A percentile compares a stretch with the other conserved stretches of the same genome.
Evolutionary conservation across 92 coral and sea anemone species (phyloP).

Genomic region (Siderastrea radians): DNA sequence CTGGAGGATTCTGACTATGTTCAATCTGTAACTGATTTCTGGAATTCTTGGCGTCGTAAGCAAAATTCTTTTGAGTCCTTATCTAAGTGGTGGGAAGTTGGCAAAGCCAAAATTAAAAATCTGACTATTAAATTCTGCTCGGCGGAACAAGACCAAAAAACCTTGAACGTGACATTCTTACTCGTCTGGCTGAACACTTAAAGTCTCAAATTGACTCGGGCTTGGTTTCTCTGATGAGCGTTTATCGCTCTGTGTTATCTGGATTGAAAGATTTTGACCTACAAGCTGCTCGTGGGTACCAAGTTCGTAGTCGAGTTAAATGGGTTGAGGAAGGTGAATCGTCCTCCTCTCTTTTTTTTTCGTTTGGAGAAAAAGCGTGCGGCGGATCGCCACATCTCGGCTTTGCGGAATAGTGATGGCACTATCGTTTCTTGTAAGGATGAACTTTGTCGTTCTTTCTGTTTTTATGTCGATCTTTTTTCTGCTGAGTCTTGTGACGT

Average conservation of each 20-base stretch:
- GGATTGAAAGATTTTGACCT: background rate
- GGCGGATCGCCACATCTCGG: background rate
- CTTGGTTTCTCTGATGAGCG: background rate
- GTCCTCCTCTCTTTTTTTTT: slow-evolving; percentile 12
- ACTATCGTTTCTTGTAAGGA: background rate
- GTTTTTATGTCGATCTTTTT: background rate
- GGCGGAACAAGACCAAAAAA: too few relatives aligned
- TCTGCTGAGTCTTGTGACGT: background rate
- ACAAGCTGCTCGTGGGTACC: background rate
- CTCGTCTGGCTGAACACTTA: background rate
- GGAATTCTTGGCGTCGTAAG: background rate
- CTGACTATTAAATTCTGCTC: background rate
- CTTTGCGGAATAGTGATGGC: background rate
- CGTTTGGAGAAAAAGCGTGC: background rate
- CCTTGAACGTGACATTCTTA: background rate
- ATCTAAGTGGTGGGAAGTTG: slow-evolving; percentile 8
- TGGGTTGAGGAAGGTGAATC: slow-evolving; percentile 38
- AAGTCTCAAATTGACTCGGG: background rate
- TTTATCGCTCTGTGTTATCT: background rate
- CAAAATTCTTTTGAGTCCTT: background rate
- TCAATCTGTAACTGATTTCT: background rate
- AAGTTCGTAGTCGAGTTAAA: background rate
- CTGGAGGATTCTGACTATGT: too few relatives aligned
- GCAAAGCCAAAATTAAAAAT: background rate
- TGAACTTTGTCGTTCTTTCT: background rate